Conservation (phyloP, 2,797 vertebrate genomes). For the Diglossa cyanea region DNA sequence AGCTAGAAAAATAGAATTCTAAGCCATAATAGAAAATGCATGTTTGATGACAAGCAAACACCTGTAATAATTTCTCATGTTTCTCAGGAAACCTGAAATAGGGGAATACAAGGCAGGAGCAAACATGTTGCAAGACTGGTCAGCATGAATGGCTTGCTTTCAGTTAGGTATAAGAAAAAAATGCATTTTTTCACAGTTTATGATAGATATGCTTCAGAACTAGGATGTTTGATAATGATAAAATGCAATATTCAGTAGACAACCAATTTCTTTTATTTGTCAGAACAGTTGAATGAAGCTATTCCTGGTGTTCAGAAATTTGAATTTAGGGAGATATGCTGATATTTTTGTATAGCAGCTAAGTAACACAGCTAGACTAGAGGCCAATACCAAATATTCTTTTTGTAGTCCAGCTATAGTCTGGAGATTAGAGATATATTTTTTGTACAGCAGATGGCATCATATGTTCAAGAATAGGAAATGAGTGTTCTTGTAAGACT, state of each 20-base stretch:
- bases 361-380: neutral
- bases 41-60: neutral
- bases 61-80: neutral
- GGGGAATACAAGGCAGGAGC: neutral
- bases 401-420: neutral
- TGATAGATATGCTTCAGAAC: neutral
- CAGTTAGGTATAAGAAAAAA: neutral
- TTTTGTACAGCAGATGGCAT: conserved; percentile 57
- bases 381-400: neutral
- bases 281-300: neutral
- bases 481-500: neutral
- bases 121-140: neutral
- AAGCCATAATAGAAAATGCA: neutral
- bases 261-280: neutral
- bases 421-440: neutral
- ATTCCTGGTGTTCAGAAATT: neutral
- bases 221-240: neutral
- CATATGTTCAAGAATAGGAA: conserved; percentile 7
- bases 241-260: neutral
- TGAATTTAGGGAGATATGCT: neutral
- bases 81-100: neutral
- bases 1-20: neutral
- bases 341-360: neutral
- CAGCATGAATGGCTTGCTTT: neutral
- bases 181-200: neutral